A percentile compares a stretch with the other conserved stretches of the same genome.
Conservation (phyloP, 2,797 vertebrate species). For the Sebastes oblongus region DNA sequence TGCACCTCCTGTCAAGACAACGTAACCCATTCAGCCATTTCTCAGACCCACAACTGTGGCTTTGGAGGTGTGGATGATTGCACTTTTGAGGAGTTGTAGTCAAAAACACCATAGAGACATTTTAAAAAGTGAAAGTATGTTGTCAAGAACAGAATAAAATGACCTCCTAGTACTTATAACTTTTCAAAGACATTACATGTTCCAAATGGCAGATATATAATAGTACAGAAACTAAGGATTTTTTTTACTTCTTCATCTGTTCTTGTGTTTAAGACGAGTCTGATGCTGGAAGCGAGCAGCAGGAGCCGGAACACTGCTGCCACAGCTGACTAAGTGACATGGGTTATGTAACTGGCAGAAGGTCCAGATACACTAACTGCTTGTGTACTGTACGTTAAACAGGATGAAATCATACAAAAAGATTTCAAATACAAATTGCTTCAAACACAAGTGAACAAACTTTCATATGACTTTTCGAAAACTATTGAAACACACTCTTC, state of each 20-base stretch:
- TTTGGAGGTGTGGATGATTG: not conserved
- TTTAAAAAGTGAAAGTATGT: not conserved
- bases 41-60: not conserved
- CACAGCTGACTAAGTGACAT: constrained; percentile 72
- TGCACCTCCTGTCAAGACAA: constrained; percentile 44
- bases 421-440: not conserved
- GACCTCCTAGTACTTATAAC: not conserved
- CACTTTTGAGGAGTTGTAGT: not conserved
- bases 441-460: not conserved
- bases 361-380: constrained; percentile 38
- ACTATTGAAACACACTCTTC: not conserved
- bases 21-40: constrained; percentile 15
- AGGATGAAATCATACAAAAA: not conserved
- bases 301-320: constrained; percentile 50
- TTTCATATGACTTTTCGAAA: not conserved
- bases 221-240: not conserved
- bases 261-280: constrained; percentile 6
- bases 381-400: constrained; percentile 12
- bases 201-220: not conserved
- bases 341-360: constrained; percentile 66
- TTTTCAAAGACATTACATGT: not conserved
- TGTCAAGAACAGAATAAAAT: not conserved
- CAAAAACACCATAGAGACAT: not conserved
- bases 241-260: constrained; percentile 16
- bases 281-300: constrained; percentile 60